Evolutionary conservation across 64 coral and sea anemone genomes (phyloP).

Genomic region (Montipora cactus): DNA sequence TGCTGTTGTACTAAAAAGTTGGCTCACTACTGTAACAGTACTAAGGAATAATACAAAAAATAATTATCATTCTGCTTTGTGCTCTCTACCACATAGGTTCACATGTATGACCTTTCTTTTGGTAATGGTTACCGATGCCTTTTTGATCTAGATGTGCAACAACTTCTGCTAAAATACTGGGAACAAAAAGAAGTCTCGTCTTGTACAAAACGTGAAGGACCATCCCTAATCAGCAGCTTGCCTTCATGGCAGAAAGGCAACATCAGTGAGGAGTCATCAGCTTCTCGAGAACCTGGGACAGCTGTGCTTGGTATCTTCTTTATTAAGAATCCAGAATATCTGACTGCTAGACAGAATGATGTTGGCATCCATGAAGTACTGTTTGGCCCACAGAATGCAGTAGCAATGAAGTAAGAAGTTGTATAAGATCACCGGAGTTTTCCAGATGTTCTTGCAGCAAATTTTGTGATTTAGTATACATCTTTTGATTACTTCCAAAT

Average conservation of each 20-base stretch:
- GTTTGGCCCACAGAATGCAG: slow-evolving; percentile 21
- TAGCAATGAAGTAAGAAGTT: slow-evolving; percentile 10
- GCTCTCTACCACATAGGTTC: slow-evolving; percentile 20
- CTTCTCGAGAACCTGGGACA: slow-evolving; percentile 24
- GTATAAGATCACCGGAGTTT: background rate
- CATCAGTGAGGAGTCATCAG: background rate
- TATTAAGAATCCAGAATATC: slow-evolving; percentile 29
- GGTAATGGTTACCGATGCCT: slow-evolving; percentile 71
- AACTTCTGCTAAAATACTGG: slow-evolving; percentile 52
- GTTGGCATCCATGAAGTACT: background rate
- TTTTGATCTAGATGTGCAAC: slow-evolving; percentile 65
- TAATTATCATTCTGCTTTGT: background rate
- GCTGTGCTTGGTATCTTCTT: slow-evolving; percentile 57
- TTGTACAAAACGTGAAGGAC: background rate
- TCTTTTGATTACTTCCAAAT: background rate
- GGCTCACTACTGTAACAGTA: no score
- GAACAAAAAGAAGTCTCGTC: background rate
- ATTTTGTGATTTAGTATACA: background rate
- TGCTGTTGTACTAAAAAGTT: background rate
- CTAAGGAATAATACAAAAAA: no score
- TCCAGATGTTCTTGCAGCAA: background rate
- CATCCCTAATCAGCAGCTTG: slow-evolving; percentile 58
- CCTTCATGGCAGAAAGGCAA: slow-evolving; percentile 51
- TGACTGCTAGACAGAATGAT: background rate
- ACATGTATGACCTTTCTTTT: slow-evolving; percentile 74